Conservation (phyloP, 2,797 vertebrate genomes). For the Coracias cyanogaster region DNA sequence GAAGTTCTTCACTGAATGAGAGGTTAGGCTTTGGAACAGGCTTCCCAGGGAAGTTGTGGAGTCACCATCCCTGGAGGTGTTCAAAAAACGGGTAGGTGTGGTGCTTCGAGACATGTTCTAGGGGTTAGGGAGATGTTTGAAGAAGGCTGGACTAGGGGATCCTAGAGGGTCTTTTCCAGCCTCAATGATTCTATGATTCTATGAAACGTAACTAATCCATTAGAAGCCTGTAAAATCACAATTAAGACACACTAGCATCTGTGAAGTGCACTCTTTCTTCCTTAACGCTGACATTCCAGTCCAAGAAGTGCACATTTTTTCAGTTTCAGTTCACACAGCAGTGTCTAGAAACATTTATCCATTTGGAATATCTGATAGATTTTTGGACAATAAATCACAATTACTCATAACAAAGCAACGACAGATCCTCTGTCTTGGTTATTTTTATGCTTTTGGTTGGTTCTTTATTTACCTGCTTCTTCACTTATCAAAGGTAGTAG, state of each 20-base stretch:
- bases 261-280: neutral
- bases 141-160: too few species aligned
- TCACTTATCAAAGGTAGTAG: neutral
- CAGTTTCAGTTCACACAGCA: neutral
- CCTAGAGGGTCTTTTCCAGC: too few species aligned
- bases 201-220: neutral
- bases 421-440: neutral
- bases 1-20: too few species aligned
- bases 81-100: too few species aligned
- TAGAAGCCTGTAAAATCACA: neutral
- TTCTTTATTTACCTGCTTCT: neutral
- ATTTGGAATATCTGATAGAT: neutral
- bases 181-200: too few species aligned
- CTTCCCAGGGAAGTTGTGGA: too few species aligned
- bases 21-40: too few species aligned
- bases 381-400: neutral
- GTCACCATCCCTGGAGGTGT: too few species aligned
- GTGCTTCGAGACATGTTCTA: too few species aligned
- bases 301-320: neutral
- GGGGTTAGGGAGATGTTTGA: too few species aligned
- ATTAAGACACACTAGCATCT: neutral
- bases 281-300: neutral
- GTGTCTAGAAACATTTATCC: neutral
- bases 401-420: neutral
- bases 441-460: neutral